These are phyloP conservation scores for Steinernema hermaphroditum DNA, from an alignment of 2,888 invertebrate species.

Conservation along the genomic window DNA sequence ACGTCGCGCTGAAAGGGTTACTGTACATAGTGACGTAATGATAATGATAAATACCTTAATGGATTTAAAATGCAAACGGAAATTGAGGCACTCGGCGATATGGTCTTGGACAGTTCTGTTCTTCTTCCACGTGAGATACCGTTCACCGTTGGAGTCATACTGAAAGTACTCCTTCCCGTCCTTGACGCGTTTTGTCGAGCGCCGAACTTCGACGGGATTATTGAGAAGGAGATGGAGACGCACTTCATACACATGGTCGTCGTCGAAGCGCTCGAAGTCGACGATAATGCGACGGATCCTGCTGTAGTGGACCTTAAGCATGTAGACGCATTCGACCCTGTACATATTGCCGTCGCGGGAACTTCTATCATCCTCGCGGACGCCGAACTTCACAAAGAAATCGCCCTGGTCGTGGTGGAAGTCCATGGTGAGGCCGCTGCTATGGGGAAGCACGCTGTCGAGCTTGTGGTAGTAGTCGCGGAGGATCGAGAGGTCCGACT, in stretches of 20 bases:
- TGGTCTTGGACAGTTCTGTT: not conserved
- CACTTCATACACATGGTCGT: not conserved
- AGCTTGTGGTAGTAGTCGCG: not conserved
- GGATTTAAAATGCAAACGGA: not conserved
- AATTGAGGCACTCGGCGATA: conserved; percentile 15
- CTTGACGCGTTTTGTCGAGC: not conserved
- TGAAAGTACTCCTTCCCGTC: not conserved
- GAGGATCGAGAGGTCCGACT: not conserved
- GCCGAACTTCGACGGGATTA: conserved; percentile 13
- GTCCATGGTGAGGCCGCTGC: not conserved
- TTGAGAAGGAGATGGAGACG: not conserved
- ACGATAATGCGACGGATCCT: conserved; percentile 26
- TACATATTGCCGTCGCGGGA: not conserved
- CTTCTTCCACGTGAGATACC: not conserved
- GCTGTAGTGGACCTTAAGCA: conserved; percentile 21
- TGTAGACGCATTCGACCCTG: not conserved
- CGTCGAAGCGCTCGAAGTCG: conserved; percentile 14
- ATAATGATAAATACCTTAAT: not conserved
- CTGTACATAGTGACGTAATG: not conserved
- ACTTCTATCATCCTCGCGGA: not conserved
- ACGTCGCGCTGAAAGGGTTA: not conserved
- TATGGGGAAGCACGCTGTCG: not conserved
- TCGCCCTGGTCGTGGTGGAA: conserved; percentile 5
- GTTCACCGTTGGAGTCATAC: not conserved
- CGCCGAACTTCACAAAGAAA: conserved; percentile 5